Base-by-base conservation (phyloP, 2,888 invertebrate genomes). In the Phytoseiulus persimilis region DNA sequence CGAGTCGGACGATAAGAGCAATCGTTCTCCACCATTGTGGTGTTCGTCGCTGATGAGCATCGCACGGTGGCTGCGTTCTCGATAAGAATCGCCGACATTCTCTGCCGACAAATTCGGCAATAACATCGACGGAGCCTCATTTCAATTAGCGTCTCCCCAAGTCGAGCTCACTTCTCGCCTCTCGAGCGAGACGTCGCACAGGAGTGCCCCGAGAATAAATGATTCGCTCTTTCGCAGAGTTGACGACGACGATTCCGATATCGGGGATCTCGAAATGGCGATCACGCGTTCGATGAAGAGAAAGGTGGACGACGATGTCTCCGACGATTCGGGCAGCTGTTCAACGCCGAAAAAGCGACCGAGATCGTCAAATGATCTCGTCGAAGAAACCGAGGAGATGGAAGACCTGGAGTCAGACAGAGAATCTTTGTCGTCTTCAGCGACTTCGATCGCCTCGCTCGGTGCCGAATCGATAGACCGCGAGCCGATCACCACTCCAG, bases 391-490 rank as follows among this genome's bases (percentile, higher is more conserved):
- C 65, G 65, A 65, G 65, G 65, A 65, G 65, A 3, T 65, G 23
- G 65, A 23, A 2, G 65, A 65, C 28, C 28, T 65, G 28, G 65
- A 65, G 18, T 65, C 65, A 6, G 65, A 65, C 65, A 65, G 65
- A 18, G 65, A 65, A 65, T 65, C 65, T 6, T 18, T 65, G 28
- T 87, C 87, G 39, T 87, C 87, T 23, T 87, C 87, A 23, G 87
- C 87, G n/a, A 87, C 87, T 3, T 87, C 87, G 87, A 87, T 87
- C 33, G 87, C 87, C 28, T 65, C 65, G 65, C 65, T 65, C 65
- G 65, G 65, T 23, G 65, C 65, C 14, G 65, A 65, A 65, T 65
- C 65, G 65, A 65, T 65, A 2, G 65, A 65, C 65, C 65, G 28
- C 65, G 65, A 65, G 65, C 65, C 65, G 65, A 65, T 23, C 18